These are phyloP conservation scores for Desmodus rotundus DNA, from an alignment of 2,113 vertebrate species.

Conservation along the genomic window DNA sequence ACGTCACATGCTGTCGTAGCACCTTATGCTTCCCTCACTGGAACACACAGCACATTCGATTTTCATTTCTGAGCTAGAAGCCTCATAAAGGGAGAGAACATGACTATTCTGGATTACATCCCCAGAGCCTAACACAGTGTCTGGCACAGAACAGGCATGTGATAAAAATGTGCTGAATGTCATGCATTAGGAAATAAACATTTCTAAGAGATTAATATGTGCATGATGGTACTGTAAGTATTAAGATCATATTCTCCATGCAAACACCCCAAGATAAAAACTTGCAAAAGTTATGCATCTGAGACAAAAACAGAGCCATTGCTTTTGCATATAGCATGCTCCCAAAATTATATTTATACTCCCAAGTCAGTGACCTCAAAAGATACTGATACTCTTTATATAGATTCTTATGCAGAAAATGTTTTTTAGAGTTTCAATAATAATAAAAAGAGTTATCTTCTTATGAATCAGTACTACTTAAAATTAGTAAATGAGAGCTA, in stretches of 20 bases:
- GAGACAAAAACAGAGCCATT: not conserved
- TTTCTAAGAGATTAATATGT: not conserved
- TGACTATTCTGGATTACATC: not conserved
- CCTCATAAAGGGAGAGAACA: not conserved
- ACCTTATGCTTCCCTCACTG: not conserved
- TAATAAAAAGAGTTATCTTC: not conserved
- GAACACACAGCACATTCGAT: not conserved
- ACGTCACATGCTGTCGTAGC: not conserved
- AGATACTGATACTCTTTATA: not conserved
- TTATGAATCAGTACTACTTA: not conserved
- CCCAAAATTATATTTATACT: not conserved
- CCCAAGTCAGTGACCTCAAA: not conserved
- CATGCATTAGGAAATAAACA: not conserved
- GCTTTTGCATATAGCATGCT: not conserved
- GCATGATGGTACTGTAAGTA: not conserved
- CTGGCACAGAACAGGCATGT: not conserved
- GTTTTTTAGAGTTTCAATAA: not conserved
- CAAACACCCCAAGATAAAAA: not conserved
- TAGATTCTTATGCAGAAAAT: not conserved
- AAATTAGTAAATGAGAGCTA: not conserved
- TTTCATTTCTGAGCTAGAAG: not conserved
- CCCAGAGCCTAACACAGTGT: not conserved
- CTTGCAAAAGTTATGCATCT: not conserved
- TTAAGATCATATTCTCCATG: not conserved
- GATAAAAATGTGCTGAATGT: not conserved